Conservation (phyloP, 2,113 vertebrate genomes). For the Callaeas wilsoni region DNA sequence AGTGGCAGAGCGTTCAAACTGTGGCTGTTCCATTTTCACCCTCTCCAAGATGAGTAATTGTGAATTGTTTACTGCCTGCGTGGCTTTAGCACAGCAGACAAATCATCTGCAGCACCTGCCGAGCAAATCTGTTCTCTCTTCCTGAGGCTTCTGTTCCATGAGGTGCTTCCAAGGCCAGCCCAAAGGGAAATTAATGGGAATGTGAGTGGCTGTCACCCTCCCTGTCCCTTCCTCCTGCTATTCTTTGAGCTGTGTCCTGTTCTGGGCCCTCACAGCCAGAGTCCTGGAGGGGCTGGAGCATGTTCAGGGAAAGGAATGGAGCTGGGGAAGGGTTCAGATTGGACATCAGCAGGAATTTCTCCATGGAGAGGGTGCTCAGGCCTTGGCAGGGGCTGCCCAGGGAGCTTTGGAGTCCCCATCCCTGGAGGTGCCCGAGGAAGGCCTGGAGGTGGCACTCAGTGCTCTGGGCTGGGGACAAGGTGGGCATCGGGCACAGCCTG, state of each 20-base stretch:
- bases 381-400: not conserved
- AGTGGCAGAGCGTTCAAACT: not conserved
- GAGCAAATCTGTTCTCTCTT: not conserved
- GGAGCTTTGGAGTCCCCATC: not conserved
- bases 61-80: not conserved
- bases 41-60: not conserved
- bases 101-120: not conserved
- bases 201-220: not conserved
- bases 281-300: not conserved
- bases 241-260: not conserved
- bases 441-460: not conserved
- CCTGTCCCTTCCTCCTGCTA: not conserved
- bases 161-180: not conserved
- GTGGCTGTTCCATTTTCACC: not conserved
- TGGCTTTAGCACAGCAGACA: not conserved
- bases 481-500: accelerated
- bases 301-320: not conserved
- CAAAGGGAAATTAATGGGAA: not conserved
- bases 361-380: not conserved
- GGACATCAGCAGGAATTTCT: not conserved
- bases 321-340: not conserved
- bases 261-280: no score
- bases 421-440: not conserved
- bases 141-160: not conserved
- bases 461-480: not conserved